Evolutionary conservation across 2,113 vertebrate species (phyloP).

Genomic region (Microtus oregoni): DNA sequence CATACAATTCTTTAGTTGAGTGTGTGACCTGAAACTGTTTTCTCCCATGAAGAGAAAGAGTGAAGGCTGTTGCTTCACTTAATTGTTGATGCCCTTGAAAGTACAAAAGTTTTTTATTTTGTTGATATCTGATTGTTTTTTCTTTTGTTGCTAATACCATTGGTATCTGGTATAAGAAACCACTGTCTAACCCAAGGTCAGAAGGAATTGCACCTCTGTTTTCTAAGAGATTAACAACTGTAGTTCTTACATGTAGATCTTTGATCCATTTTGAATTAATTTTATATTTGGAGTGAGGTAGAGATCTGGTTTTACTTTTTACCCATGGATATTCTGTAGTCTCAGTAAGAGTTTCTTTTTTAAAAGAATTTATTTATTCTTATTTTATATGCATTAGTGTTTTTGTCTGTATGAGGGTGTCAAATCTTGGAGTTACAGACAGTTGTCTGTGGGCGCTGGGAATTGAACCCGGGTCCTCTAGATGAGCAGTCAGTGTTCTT

Average conservation of each 20-base stretch:
- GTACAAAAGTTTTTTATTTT: not conserved
- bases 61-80: too few relatives aligned
- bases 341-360: not conserved
- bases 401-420: too few relatives aligned
- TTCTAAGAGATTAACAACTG: not conserved
- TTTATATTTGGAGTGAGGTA: not conserved
- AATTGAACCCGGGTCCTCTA: too few relatives aligned
- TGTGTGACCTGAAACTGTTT: not conserved
- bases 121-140: not conserved
- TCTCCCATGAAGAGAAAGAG: too few relatives aligned
- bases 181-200: not conserved
- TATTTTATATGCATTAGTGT: too few relatives aligned
- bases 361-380: too few relatives aligned
- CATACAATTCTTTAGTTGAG: not conserved
- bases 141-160: not conserved
- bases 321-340: not conserved
- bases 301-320: not conserved
- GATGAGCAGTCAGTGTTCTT: too few relatives aligned
- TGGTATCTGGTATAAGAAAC: not conserved
- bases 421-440: too few relatives aligned
- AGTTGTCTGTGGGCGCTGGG: too few relatives aligned
- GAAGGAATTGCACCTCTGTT: not conserved
- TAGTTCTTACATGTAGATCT: not conserved
- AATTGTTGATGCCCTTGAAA: not conserved
- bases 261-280: not conserved